Evolutionary conservation across 2,113 vertebrate genomes (phyloP).

Genomic region (Psilopsiagon aymara): DNA sequence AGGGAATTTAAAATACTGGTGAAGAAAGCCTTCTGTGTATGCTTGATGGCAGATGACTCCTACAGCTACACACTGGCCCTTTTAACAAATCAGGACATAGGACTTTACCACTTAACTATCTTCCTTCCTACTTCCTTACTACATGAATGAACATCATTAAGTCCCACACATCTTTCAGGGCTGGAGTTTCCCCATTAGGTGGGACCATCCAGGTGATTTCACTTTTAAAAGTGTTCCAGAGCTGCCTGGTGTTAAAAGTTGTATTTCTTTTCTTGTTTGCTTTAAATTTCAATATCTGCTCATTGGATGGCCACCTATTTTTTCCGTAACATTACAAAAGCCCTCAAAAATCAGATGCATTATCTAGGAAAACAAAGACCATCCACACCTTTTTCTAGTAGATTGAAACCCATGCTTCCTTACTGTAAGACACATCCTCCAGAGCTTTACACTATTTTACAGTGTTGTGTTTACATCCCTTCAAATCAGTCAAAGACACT

Average conservation of each 20-base stretch:
- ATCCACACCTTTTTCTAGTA: not conserved
- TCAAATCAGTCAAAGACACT: not conserved
- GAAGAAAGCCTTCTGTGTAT: not conserved
- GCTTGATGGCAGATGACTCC: not conserved
- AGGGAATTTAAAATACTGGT: not conserved
- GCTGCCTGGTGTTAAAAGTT: not conserved
- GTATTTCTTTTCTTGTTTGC: not conserved
- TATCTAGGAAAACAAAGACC: not conserved
- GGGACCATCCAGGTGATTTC: not conserved
- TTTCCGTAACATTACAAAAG: not conserved
- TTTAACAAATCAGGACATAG: not conserved
- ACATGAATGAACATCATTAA: not conserved
- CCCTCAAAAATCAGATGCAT: not conserved
- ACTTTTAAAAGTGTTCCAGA: not conserved
- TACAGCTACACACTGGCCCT: not conserved
- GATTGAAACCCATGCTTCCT: not conserved
- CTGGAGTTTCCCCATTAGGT: not conserved
- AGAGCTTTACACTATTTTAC: not conserved
- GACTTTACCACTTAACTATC: not conserved
- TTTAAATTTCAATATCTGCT: not conserved
- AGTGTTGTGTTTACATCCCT: not conserved
- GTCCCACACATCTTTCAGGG: not conserved
- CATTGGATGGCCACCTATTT: not conserved
- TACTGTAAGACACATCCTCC: not conserved
- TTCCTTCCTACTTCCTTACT: not conserved